Percentiles rank a stretch among this genome's conserved stretches.
phyloP scores from a whole-genome alignment of 2,888 invertebrate genomes.

The Xanthorhoe spadicearia region DNA sequence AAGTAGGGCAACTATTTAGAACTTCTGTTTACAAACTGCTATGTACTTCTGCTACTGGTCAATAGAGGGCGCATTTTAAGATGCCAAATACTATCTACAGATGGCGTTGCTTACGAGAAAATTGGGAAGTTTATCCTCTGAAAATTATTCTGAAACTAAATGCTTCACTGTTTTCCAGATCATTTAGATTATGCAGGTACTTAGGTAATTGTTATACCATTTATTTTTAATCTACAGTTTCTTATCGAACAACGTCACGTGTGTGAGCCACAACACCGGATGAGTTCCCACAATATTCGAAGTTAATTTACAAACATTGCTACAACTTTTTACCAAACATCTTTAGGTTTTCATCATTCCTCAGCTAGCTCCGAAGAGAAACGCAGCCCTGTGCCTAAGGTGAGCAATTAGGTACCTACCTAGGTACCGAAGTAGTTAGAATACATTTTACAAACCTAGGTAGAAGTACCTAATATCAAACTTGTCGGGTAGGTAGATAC shows the following conservation, averaged over 20 bases:
- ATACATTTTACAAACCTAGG: too few species aligned
- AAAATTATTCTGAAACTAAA: background rate
- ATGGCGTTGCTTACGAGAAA: conserved; percentile 9
- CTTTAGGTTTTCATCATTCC: conserved; percentile 12
- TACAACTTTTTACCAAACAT: conserved; percentile 30
- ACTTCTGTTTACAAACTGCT: background rate
- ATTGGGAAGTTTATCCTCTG: background rate
- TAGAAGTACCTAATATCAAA: too few species aligned
- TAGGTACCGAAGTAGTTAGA: too few species aligned
- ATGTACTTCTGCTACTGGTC: conserved; percentile 25
- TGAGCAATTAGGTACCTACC: background rate
- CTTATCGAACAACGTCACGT: conserved; percentile 19
- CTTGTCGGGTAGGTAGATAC: too few species aligned
- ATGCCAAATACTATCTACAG: conserved; percentile 5
- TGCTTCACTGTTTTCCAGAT: too few species aligned
- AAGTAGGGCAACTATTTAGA: conserved; percentile 38
- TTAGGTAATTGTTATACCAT: background rate
- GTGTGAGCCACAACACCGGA: conserved; percentile 43
- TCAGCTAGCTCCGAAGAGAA: background rate
- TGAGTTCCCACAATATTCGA: conserved; percentile 28
- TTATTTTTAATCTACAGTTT: conserved; percentile 7
- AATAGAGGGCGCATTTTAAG: conserved; percentile 36
- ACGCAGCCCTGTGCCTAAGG: conserved; percentile 4
- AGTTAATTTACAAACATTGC: conserved; percentile 33
- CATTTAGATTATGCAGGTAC: background rate